A percentile compares a stretch with the other conserved stretches of the same genome.
phyloP scores from a whole-genome alignment of 2,888 invertebrate species.

The Imbricaverruca yamaguchii region DNA sequence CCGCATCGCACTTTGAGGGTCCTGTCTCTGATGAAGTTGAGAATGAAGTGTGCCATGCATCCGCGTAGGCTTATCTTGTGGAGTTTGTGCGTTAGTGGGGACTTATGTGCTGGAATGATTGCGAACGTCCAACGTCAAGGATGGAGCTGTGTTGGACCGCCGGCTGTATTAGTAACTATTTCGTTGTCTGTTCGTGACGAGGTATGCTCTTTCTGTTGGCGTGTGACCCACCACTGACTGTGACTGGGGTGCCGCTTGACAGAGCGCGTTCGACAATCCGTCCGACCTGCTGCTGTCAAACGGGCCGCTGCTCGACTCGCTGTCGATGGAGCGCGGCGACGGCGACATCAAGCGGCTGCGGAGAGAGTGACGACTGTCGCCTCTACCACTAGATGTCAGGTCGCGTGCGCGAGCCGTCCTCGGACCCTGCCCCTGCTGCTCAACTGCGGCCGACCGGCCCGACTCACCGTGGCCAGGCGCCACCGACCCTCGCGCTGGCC shows the following conservation, averaged over 20 bases:
- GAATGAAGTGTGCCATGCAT: too few species aligned
- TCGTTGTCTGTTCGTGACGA: too few species aligned
- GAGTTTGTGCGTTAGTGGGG: too few species aligned
- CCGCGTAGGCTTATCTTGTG: too few species aligned
- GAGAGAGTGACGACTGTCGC: neutral
- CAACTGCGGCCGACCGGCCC: neutral
- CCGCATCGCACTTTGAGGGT: too few species aligned
- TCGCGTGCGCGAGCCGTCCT: neutral
- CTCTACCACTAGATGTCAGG: neutral
- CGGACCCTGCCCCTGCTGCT: neutral
- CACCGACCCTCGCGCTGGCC: neutral
- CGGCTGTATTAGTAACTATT: too few species aligned
- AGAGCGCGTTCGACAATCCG: constrained; percentile 6
- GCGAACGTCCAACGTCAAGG: too few species aligned
- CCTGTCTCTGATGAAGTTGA: too few species aligned
- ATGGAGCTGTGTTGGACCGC: too few species aligned
- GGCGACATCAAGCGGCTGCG: constrained; percentile 16
- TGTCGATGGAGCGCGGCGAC: constrained; percentile 4
- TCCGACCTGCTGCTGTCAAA: constrained; percentile 1
- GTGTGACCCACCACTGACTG: too few species aligned
- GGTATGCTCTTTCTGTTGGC: too few species aligned
- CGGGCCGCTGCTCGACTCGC: neutral
- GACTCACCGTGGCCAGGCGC: neutral
- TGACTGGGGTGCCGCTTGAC: neutral
- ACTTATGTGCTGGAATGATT: too few species aligned